A percentile compares a stretch with the other conserved stretches of the same genome.
phyloP scores from a whole-genome alignment of 1,140 invertebrate species.

The Trachymyrmex septentrionalis region DNA sequence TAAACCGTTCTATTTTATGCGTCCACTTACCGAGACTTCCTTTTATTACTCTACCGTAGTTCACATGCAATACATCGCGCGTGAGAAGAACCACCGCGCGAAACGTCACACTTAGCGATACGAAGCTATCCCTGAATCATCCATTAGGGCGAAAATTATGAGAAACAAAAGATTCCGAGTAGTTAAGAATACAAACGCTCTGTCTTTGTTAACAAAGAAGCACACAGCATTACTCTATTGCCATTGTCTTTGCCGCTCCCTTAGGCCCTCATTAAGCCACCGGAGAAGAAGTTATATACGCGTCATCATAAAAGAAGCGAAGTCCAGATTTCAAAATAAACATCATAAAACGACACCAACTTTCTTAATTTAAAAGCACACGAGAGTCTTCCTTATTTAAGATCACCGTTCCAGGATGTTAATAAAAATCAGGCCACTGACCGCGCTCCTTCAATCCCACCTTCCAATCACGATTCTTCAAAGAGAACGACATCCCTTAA shows the following conservation, averaged over 20 bases:
- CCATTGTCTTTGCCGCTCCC: slow-evolving; percentile 54
- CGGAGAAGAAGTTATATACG: not conserved
- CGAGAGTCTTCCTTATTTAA: not conserved
- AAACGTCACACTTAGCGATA: slow-evolving; percentile 13
- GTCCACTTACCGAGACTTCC: slow-evolving; percentile 5
- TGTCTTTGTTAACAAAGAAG: slow-evolving; percentile 26
- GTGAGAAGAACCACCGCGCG: slow-evolving; percentile 20
- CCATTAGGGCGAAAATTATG: not conserved
- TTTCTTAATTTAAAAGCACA: slow-evolving; percentile 15
- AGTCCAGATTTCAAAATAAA: slow-evolving; percentile 3
- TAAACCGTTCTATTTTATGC: not conserved
- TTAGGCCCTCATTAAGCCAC: slow-evolving; percentile 27
- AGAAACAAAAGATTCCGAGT: not conserved
- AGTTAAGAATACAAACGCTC: slow-evolving; percentile 16
- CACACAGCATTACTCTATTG: slow-evolving; percentile 18
- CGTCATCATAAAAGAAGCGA: slow-evolving; percentile 8
- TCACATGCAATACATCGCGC: not conserved
- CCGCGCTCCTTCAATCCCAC: not conserved
- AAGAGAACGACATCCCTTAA: not conserved
- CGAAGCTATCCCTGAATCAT: not conserved
- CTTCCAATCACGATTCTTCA: slow-evolving; percentile 16
- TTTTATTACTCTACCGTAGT: slow-evolving; percentile 5
- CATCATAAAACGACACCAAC: not conserved
- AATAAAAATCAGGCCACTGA: slow-evolving; percentile 23
- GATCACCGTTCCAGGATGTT: not conserved